Percentiles rank a stretch among this genome's conserved stretches.
These are phyloP conservation scores for Cirrhinus molitorella DNA, from an alignment of 2,797 vertebrate species.

Conservation along the genomic window DNA sequence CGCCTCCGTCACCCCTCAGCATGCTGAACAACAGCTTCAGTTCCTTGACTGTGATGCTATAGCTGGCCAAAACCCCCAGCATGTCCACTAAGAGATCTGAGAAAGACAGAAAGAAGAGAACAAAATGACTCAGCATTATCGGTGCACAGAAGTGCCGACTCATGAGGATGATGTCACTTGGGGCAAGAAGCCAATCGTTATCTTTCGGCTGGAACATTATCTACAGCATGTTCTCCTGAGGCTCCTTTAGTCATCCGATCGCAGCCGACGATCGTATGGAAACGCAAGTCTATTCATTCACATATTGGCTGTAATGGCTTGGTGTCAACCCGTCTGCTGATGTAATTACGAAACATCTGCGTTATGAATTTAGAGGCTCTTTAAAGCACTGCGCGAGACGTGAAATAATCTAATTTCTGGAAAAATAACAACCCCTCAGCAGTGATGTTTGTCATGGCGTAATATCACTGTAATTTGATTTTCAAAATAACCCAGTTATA, in stretches of 20 bases:
- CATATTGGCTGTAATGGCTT: constrained; percentile 7
- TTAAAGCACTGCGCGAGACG: constrained; percentile 11
- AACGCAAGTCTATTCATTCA: constrained; percentile 20
- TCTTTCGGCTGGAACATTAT: constrained; percentile 25
- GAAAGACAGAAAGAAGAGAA: constrained; percentile 49
- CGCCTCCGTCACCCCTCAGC: constrained; percentile 95
- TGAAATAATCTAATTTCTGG: constrained; percentile 26
- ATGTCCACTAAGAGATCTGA: constrained; percentile 97
- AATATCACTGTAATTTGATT: constrained; percentile 45
- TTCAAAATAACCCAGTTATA: constrained; percentile 41
- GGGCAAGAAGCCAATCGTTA: constrained; percentile 23
- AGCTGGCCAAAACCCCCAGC: constrained; percentile 99
- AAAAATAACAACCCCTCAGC: constrained; percentile 42
- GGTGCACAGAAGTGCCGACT: constrained; percentile 32
- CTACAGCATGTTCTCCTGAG: constrained; percentile 14
- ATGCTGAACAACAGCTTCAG: constrained; percentile 99
- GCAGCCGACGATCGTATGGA: neutral
- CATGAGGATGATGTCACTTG: constrained; percentile 47
- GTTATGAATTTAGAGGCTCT: constrained; percentile 29
- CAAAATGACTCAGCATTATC: constrained; percentile 45
- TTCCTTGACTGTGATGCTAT: constrained; percentile 99
- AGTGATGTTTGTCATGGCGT: constrained; percentile 25
- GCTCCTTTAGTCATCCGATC: constrained; percentile 14
- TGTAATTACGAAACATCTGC: constrained; percentile 36
- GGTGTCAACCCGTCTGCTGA: constrained; percentile 22